A percentile compares a stretch with the other conserved stretches of the same genome.
phyloP scores from a whole-genome alignment of 2,888 invertebrate species.

The Diabrotica balteata region DNA sequence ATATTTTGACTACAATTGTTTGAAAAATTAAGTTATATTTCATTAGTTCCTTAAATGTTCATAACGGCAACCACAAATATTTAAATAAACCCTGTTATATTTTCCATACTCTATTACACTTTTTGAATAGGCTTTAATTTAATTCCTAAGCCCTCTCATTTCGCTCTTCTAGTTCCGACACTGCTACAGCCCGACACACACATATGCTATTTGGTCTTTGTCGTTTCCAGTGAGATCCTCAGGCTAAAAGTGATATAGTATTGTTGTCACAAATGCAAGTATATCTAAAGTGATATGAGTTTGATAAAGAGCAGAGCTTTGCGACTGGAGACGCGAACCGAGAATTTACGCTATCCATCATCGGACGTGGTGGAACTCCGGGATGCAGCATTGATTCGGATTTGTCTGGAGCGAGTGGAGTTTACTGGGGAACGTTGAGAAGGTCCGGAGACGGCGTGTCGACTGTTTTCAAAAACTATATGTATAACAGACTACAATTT shows the following conservation, averaged over 20 bases:
- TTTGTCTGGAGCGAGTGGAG: neutral
- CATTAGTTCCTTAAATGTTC: too few relatives aligned
- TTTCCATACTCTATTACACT: too few relatives aligned
- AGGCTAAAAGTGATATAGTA: conserved; percentile 5
- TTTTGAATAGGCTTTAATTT: too few relatives aligned
- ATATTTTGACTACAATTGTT: too few relatives aligned
- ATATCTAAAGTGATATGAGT: neutral
- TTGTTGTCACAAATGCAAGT: conserved; percentile 9
- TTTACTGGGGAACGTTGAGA: too few relatives aligned
- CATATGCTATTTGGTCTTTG: neutral
- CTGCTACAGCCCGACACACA: neutral
- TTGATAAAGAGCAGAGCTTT: conserved; percentile 9
- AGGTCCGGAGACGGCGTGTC: too few relatives aligned
- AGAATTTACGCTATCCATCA: neutral
- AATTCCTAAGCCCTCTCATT: too few relatives aligned
- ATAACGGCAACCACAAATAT: too few relatives aligned
- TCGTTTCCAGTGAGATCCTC: conserved; percentile 1
- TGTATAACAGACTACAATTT: too few relatives aligned
- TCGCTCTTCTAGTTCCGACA: neutral
- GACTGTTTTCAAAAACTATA: too few relatives aligned
- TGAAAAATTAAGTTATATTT: too few relatives aligned
- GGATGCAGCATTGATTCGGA: neutral
- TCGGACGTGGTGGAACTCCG: conserved; percentile 7
- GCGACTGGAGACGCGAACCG: neutral
- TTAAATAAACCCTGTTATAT: too few relatives aligned